These are phyloP conservation scores for Rotaria magnacalcarata DNA, from an alignment of 2,888 invertebrate species.

Conservation along the genomic window DNA sequence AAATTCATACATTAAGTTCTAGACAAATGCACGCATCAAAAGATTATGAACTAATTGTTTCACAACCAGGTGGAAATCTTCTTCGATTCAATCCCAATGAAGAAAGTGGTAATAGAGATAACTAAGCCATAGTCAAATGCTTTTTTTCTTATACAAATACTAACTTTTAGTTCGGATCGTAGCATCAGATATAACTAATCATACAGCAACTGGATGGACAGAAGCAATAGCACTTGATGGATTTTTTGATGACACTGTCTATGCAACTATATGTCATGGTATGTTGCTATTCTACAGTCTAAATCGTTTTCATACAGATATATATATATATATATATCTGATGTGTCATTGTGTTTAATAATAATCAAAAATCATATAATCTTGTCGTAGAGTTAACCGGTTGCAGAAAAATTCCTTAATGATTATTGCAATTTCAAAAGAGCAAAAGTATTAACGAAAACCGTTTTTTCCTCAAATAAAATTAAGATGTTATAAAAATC, in stretches of 20 bases:
- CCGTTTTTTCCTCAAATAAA: too few species aligned
- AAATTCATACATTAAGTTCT: conserved; percentile 7
- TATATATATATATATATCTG: too few species aligned
- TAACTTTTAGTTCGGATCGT: neutral
- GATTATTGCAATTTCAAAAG: too few species aligned
- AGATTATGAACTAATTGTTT: conserved; percentile 17
- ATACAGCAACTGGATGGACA: neutral
- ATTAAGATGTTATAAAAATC: too few species aligned
- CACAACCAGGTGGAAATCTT: conserved; percentile 28
- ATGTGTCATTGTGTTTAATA: too few species aligned
- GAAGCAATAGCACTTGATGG: conserved; percentile 1
- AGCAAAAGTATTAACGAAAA: too few species aligned
- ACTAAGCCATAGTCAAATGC: neutral
- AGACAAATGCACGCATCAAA: neutral
- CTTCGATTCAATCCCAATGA: conserved; percentile 25
- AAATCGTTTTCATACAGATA: too few species aligned
- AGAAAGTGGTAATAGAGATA: neutral
- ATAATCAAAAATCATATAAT: too few species aligned
- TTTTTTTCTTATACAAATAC: neutral
- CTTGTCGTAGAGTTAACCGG: too few species aligned
- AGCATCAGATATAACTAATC: neutral
- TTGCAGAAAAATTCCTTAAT: too few species aligned
- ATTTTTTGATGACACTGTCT: neutral
- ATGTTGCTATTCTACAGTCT: neutral
- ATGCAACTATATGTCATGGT: conserved; percentile 3